phyloP scores from a whole-genome alignment of 2,113 vertebrate genomes.

The Semnornis frantzii region DNA sequence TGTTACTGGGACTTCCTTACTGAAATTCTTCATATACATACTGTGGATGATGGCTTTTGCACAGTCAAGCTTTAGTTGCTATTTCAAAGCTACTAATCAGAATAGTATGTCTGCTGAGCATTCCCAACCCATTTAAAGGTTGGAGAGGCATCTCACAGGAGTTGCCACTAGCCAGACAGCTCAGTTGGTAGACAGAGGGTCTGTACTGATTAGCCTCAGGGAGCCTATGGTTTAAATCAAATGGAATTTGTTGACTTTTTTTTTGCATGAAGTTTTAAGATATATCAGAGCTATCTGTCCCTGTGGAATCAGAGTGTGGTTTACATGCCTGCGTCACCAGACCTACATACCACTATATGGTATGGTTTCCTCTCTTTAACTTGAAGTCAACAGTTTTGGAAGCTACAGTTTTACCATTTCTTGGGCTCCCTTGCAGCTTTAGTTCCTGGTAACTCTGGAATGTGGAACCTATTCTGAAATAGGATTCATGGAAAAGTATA shows the following conservation, averaged over 20 bases:
- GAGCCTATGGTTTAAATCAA: slow-evolving; percentile 6
- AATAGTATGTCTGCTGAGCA: neutral
- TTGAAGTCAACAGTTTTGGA: slow-evolving; percentile 18
- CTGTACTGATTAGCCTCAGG: slow-evolving; percentile 18
- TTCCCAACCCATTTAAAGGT: slow-evolving; percentile 24
- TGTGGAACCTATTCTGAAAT: neutral
- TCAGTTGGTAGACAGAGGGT: neutral
- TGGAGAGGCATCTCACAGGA: slow-evolving; percentile 50
- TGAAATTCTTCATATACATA: neutral
- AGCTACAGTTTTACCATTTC: neutral
- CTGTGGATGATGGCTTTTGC: neutral
- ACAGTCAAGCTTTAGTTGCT: neutral
- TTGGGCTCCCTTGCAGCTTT: neutral
- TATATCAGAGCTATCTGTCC: neutral
- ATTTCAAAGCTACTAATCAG: neutral
- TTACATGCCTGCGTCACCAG: neutral
- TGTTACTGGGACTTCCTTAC: neutral
- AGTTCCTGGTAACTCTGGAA: neutral
- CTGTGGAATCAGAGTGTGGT: neutral
- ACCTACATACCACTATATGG: neutral
- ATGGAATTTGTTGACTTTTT: neutral
- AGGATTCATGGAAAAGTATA: slow-evolving; percentile 23
- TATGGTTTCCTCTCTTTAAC: neutral
- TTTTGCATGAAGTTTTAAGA: neutral
- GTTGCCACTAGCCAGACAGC: slow-evolving; percentile 32